Evolutionary conservation across 2,888 invertebrate genomes (phyloP), one percentile per base, ranked within the genome.

Genomic region (Lampropteryx suffumata): DNA sequence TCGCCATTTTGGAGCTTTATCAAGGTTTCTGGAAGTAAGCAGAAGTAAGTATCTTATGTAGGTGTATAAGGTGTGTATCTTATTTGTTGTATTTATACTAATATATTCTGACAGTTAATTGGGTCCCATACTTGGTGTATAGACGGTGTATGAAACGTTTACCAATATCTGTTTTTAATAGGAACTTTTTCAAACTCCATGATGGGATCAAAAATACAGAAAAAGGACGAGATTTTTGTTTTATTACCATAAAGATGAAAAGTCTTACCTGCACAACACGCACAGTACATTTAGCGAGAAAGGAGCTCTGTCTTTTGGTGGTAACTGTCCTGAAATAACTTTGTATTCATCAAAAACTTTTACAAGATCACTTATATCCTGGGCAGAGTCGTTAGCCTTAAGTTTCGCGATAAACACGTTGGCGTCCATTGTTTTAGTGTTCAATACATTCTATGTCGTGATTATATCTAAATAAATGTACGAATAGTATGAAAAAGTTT

Each of bases 11-110:
- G 79, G 79, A 0, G 79, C 78, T 57, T 84, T 86, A 24, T 86
- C 85, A 8, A 88, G 29, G 50, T 90, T 89, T 37, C 89, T 90
- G 69, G n/a, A n/a, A n/a, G n/a, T n/a, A n/a, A n/a, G n/a, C n/a
- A n/a, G n/a, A n/a, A n/a, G n/a, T n/a, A n/a, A n/a, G n/a, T n/a
- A n/a, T n/a, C n/a, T n/a, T n/a, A n/a, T n/a, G n/a, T n/a, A n/a
- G n/a, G n/a, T n/a, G n/a, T n/a, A n/a, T n/a, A n/a, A n/a, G n/a
- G n/a, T n/a, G n/a, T n/a, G n/a, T n/a, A n/a, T n/a, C n/a, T n/a
- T n/a, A n/a, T n/a, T n/a, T n/a, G n/a, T n/a, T n/a, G n/a, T n/a
- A n/a, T n/a, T n/a, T n/a, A n/a, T n/a, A n/a, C n/a, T n/a, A n/a
- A n/a, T n/a, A n/a, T n/a, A n/a, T n/a, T n/a, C n/a, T n/a, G n/a